Conservation (phyloP, 2,888 invertebrate genomes). For the Campaea margaritaria region DNA sequence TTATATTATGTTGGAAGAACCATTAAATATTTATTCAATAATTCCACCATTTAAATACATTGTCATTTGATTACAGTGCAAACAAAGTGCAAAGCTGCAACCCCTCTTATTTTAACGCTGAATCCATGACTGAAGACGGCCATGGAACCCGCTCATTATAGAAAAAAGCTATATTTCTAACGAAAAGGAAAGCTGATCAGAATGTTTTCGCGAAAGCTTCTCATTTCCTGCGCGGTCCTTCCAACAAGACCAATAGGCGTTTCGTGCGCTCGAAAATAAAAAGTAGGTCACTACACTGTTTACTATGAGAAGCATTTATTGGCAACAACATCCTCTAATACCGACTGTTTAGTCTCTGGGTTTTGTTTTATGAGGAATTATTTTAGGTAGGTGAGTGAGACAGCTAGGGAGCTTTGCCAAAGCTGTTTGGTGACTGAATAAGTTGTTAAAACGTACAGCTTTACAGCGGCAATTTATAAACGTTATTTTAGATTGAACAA, state of each 20-base stretch:
- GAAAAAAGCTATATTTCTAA: conserved; percentile 10
- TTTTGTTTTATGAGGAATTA: conserved; percentile 29
- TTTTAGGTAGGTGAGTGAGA: conserved; percentile 4
- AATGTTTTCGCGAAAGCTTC: conserved; percentile 22
- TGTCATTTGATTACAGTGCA: no score
- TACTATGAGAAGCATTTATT: conserved; percentile 47
- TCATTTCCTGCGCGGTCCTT: conserved; percentile 24
- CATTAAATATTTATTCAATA: no score
- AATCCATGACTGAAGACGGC: no score
- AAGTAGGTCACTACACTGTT: conserved; percentile 54
- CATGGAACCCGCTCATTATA: no score
- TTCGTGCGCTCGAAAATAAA: conserved; percentile 33
- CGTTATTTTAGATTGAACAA: no score
- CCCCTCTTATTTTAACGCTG: no score
- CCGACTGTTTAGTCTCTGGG: conserved; percentile 30
- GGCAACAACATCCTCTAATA: conserved; percentile 44
- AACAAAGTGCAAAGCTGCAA: no score
- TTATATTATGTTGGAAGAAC: no score
- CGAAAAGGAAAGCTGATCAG: conserved; percentile 20
- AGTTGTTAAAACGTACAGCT: conserved; percentile 2
- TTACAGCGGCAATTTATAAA: background rate
- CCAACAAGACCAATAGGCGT: conserved; percentile 30
- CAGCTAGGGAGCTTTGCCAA: conserved; percentile 12
- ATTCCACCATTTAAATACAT: no score
- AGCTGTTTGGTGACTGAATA: conserved; percentile 1